Evolutionary conservation across 2,113 vertebrate genomes (phyloP), one percentile per base, ranked within the genome.

Genomic region (Hippotragus niger): DNA sequence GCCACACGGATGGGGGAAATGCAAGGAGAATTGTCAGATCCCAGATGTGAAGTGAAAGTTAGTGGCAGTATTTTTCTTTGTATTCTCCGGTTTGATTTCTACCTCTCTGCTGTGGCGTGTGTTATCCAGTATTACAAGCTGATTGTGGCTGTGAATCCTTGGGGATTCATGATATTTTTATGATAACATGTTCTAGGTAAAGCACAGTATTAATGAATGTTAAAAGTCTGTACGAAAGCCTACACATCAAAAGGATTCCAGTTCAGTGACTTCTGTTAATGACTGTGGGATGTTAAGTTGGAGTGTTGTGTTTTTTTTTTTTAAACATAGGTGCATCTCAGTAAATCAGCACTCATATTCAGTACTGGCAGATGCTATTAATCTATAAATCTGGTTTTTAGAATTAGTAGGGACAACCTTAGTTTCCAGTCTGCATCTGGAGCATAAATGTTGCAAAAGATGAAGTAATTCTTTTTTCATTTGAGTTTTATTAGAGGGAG

Each of bases 401-500:
- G 55, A 94, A 95, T 92, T 31, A n/a, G 27, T 47, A 58, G 36
- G 36, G 57, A 33, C 76, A 86, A 29, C 83, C 58, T 96, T 95
- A 43, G 27, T 84, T 97, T 93, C 40, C 45, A 85, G 0, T 88
- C 33, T 67, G 10, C 45, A 71, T 86, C 55, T 91, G 78, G 52
- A 80, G 15, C 57, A 90, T 96, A 92, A 95, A 47, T 95, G n/a
- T 91, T 94, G 40, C 36, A 84, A 53, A 96, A 90, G n/a, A 53
- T 92, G 23, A 97, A 64, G 40, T 84, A 60, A 52, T 85, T 94
- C 6, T 92, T 85, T 52, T 29, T 58, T 91, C 43, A 13, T 84
- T 91, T 52, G 58, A 50, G 43, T 64, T 96, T 95, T 83, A 16
- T 91, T 81, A 74, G 76, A 76, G 50, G 40, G 50, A 93, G 9